Base-by-base conservation (phyloP, 2,888 invertebrate genomes). In the Chloromyia formosa region DNA sequence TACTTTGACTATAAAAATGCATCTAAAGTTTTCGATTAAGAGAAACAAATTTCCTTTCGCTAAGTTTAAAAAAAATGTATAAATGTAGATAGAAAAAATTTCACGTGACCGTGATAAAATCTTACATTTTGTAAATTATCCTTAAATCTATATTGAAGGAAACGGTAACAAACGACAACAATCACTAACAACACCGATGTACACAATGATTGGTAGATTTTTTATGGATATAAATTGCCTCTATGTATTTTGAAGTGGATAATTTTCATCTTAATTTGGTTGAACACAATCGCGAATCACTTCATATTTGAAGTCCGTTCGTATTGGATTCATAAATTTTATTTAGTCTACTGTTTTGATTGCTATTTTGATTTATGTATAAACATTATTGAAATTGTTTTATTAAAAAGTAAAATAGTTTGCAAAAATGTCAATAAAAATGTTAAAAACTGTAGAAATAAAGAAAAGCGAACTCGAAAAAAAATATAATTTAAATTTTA, bases 121-220 rank as follows among this genome's bases (percentile, higher is more conserved):
- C 27, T 35, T 7, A 35, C 27, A 35, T 4, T 4, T 35, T 35
- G 2, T 35, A 35, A 35, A 35, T 7, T 35, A 35, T 35, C 7
- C 27, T 7, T 35, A 35, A 35, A 35, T 35, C 27, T 35, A 35
- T 7, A 35, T 2, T 35, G 18, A 22, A 66, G n/a, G 16, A 20
- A n/a, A 20, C 20, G 18, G n/a, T 66, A 45, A 66, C 20, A 14
- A 66, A 45, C 66, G 45, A 66, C 66, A 66, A 66, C 45, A 22
- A 66, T 16, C 66, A 66, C 45, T 42, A 22, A 66, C 18, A 18
- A 66, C 20, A 66, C 18, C 45, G 10, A 45, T 20, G 10, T 66
- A 66, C 18, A 45, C 27, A 66, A 45, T 22, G 18, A 12, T 5
- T 49, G 49, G 10, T 49, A 49, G 14, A 49, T 49, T 49, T 49